Base-by-base conservation (phyloP, 2,113 vertebrate species). In the Ptilorrhoa leucosticta region DNA sequence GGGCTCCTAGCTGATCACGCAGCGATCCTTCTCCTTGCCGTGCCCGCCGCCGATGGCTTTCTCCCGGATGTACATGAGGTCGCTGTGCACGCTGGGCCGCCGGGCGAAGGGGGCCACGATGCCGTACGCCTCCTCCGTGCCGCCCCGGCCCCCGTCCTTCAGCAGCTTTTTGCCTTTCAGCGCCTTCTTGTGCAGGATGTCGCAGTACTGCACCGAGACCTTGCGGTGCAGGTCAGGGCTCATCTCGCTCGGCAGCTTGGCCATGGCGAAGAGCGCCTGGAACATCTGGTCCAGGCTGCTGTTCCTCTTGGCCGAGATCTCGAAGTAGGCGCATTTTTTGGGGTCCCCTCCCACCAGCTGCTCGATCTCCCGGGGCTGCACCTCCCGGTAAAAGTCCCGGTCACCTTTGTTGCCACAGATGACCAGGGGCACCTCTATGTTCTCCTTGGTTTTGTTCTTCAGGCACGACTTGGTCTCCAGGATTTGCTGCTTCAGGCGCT, bases 391-490 rank as follows among this genome's bases (percentile, higher is more conserved):
- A 88, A 99, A 99, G 93, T 98, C 99, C 23, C 99, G 96, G 97
- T 99, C 99, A 0, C 98, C 98, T 70, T 99, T 99, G 98, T 99
- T 99, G 64, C 99, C 99, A 9, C 99, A 99, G 97, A 99, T 99
- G 63, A 99, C 99, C 93, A 99, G 94, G 3, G 99, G 99, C 51
- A 99, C 99, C 50, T 99, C 99, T 40, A 98, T 97, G 97, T 99
- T 98, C 96, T 99, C 99, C 84, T 99, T 99, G 93, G 98, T 99
- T 94, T 99, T 99, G 98, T 99, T 99, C 90, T 99, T 99, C 87
- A 99, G 98, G 94, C 99, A 99, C 1, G 99, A 99, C 96, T 99
- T 99, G 89, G 99, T 99, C 97, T 99, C 99, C 40, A 99, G 98
- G 90, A 99, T 99, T 97, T 99, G 99, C 85, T 98, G 98, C 90